phyloP scores from a whole-genome alignment of 2,113 vertebrate genomes.

The Anseranas semipalmata region DNA sequence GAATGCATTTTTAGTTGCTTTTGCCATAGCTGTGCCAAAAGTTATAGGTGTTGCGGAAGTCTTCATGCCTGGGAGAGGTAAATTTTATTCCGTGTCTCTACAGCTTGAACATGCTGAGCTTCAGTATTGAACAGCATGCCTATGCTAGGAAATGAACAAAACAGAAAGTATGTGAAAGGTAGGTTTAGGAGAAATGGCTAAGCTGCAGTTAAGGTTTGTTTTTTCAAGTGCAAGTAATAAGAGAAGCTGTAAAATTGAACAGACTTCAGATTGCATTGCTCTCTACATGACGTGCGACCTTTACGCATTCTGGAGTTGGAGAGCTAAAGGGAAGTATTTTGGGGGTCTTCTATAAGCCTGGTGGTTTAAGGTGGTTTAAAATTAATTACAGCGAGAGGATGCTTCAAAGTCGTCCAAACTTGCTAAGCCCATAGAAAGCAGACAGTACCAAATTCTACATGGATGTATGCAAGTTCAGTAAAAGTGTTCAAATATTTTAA shows the following conservation, averaged over 20 bases:
- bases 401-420: neutral
- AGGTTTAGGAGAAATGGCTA: neutral
- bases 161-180: neutral
- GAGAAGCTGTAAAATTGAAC: neutral
- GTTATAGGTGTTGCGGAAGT: neutral
- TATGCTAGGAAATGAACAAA: neutral
- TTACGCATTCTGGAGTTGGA: neutral
- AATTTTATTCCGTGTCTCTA: rapidly evolving
- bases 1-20: neutral
- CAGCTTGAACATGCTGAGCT: rapidly evolving
- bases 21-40: neutral
- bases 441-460: neutral
- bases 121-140: neutral
- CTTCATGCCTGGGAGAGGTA: neutral
- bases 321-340: neutral
- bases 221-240: neutral
- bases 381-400: neutral
- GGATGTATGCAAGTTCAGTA: neutral
- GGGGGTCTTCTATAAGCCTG: neutral
- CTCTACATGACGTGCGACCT: rapidly evolving
- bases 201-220: neutral
- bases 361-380: neutral
- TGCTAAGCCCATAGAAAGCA: neutral
- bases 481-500: neutral
- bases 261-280: neutral